phyloP scores from a whole-genome alignment of 2,888 invertebrate species.

The Platerodrilus igneus region DNA sequence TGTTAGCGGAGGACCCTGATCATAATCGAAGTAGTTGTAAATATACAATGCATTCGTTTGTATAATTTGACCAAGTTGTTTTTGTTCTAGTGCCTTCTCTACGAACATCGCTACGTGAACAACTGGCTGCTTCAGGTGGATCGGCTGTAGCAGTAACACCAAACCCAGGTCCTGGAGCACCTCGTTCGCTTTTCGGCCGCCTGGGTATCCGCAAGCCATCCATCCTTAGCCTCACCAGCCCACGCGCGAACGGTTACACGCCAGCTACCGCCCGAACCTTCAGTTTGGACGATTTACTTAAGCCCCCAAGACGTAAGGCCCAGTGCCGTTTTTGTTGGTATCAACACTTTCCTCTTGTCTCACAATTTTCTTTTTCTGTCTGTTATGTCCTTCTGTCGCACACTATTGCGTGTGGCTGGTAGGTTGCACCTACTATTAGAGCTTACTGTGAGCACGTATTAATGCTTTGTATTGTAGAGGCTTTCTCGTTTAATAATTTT shows the following conservation, averaged over 20 bases:
- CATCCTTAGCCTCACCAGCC: constrained; percentile 74
- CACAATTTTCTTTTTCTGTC: constrained; percentile 20
- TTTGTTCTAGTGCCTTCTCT: constrained; percentile 40
- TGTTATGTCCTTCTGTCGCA: constrained; percentile 30
- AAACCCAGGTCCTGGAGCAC: constrained; percentile 52
- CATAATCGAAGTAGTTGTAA: constrained; percentile 54
- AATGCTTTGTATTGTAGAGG: constrained; percentile 3
- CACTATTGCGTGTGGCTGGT: constrained; percentile 51
- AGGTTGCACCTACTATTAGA: constrained; percentile 36
- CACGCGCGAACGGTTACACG: constrained; percentile 51
- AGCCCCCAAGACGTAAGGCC: constrained; percentile 77
- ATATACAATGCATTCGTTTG: constrained; percentile 16
- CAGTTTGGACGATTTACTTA: constrained; percentile 85
- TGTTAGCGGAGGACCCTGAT: constrained; percentile 74
- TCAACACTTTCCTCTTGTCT: constrained; percentile 20
- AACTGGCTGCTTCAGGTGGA: constrained; percentile 49
- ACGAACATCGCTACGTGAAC: constrained; percentile 58
- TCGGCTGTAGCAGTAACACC: constrained; percentile 45
- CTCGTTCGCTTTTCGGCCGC: constrained; percentile 72
- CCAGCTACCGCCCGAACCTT: constrained; percentile 72
- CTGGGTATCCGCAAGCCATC: constrained; percentile 86
- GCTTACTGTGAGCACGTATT: constrained; percentile 11
- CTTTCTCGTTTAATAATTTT: too few species aligned
- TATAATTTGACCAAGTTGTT: background rate
- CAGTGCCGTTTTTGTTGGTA: constrained; percentile 30